A percentile compares a stretch with the other conserved stretches of the same genome.
Evolutionary conservation across 2,888 invertebrate genomes (phyloP).

Genomic region (Melolontha melolontha): DNA sequence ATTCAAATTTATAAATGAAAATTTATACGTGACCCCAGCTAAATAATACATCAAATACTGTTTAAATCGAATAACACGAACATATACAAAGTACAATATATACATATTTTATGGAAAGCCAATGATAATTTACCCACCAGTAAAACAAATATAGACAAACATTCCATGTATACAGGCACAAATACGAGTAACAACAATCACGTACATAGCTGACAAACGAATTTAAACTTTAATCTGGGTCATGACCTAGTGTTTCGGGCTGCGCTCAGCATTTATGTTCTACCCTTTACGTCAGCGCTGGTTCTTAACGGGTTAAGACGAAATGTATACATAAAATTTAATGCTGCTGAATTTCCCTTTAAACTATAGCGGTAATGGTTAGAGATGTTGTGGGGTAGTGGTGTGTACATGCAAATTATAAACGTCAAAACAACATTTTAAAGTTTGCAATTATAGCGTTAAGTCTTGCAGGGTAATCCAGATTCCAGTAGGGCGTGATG

Average conservation of each 20-base stretch:
- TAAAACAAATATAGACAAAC: conserved; percentile 4
- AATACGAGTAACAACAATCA: conserved; percentile 19
- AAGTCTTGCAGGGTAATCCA: too few relatives aligned
- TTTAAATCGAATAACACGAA: conserved; percentile 20
- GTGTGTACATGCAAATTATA: conserved; percentile 22
- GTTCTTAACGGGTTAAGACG: conserved; percentile 27
- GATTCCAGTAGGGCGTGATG: too few relatives aligned
- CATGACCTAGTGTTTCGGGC: neutral
- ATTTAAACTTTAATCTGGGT: conserved; percentile 33
- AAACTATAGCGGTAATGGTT: conserved; percentile 1
- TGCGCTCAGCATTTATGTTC: neutral
- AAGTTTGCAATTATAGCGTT: conserved; percentile 2
- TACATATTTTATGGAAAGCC: conserved; percentile 23
- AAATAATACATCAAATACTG: conserved; percentile 16
- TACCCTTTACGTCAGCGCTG: conserved; percentile 21
- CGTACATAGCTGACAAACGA: conserved; percentile 12
- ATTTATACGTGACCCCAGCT: too few relatives aligned
- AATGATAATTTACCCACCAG: conserved; percentile 13
- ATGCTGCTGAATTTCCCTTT: conserved; percentile 19
- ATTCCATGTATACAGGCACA: conserved; percentile 1
- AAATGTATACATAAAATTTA: conserved; percentile 29
- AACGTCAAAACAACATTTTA: conserved; percentile 33
- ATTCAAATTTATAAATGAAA: too few relatives aligned
- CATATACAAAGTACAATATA: neutral
- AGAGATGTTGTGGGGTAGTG: neutral